Percentiles rank a stretch among this genome's conserved stretches.
These are phyloP conservation scores for Lithophane leautieri DNA, from an alignment of 2,888 invertebrate genomes.

Conservation along the genomic window DNA sequence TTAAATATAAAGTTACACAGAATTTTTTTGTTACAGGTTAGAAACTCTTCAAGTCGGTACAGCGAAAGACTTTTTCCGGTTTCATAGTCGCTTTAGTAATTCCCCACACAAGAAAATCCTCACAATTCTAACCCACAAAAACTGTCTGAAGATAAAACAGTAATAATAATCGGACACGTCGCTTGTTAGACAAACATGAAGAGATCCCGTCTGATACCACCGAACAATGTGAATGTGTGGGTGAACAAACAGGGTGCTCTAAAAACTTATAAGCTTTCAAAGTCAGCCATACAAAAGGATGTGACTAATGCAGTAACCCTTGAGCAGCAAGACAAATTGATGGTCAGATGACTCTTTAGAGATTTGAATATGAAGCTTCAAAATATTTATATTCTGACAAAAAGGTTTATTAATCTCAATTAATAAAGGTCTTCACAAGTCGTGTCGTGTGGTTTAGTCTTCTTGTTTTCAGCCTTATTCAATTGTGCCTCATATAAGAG, in stretches of 20 bases:
- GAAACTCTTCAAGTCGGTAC: neutral
- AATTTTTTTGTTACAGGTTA: neutral
- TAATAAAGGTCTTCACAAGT: constrained; percentile 31
- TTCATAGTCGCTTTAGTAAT: too few species aligned
- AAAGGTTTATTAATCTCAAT: constrained; percentile 55
- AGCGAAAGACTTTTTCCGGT: neutral
- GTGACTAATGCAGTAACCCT: constrained; percentile 77
- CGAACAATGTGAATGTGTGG: constrained; percentile 86
- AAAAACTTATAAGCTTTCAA: constrained; percentile 66
- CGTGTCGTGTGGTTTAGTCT: neutral
- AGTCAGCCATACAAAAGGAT: constrained; percentile 71
- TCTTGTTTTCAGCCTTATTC: constrained; percentile 22
- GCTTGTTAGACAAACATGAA: constrained; percentile 89
- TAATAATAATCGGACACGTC: constrained; percentile 89
- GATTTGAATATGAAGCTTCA: constrained; percentile 63
- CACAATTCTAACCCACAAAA: constrained; percentile 66
- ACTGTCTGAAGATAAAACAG: constrained; percentile 80
- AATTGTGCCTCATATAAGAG: neutral
- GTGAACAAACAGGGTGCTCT: constrained; percentile 79
- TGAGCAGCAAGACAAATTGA: constrained; percentile 80
- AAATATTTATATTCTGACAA: constrained; percentile 53
- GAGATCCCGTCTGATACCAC: constrained; percentile 85
- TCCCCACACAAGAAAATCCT: constrained; percentile 65
- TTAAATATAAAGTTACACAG: neutral
- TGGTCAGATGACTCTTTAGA: constrained; percentile 73